Conservation (phyloP, 2,888 invertebrate species). For the Leptura quadrifasciata region DNA sequence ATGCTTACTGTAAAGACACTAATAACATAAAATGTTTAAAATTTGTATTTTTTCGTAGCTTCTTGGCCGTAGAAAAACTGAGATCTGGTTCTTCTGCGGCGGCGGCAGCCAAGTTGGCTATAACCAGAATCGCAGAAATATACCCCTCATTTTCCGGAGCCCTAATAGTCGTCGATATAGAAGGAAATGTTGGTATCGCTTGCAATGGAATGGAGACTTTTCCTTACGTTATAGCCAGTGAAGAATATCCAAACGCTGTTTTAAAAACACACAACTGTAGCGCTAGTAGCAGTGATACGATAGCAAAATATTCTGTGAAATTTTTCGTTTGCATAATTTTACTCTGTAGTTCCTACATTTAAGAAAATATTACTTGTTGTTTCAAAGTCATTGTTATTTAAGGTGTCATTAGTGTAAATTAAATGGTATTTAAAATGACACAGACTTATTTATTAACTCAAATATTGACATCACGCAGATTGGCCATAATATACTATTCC, state of each 20-base stretch:
- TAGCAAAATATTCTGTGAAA: not conserved
- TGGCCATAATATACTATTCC: too few relatives aligned
- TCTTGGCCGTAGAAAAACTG: slow-evolving; percentile 90
- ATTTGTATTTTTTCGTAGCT: slow-evolving; percentile 61
- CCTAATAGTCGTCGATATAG: slow-evolving; percentile 84
- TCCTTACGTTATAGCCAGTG: slow-evolving; percentile 77
- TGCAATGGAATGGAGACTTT: slow-evolving; percentile 85
- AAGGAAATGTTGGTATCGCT: slow-evolving; percentile 88
- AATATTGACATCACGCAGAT: too few relatives aligned
- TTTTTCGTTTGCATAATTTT: not conserved
- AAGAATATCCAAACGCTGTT: slow-evolving; percentile 48
- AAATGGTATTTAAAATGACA: too few relatives aligned
- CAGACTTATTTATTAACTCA: too few relatives aligned
- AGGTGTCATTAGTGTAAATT: too few relatives aligned
- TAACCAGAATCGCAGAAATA: slow-evolving; percentile 82
- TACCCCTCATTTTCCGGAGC: slow-evolving; percentile 91
- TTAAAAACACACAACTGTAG: slow-evolving; percentile 55
- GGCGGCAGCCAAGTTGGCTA: slow-evolving; percentile 83
- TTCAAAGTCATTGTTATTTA: too few relatives aligned
- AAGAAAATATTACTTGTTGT: not conserved
- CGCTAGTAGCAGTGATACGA: not conserved
- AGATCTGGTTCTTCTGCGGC: slow-evolving; percentile 83
- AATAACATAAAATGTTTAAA: too few relatives aligned
- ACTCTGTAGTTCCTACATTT: not conserved
- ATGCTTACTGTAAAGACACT: too few relatives aligned